Conservation (phyloP, 2,797 vertebrate species). For the Pristis pectinata region DNA sequence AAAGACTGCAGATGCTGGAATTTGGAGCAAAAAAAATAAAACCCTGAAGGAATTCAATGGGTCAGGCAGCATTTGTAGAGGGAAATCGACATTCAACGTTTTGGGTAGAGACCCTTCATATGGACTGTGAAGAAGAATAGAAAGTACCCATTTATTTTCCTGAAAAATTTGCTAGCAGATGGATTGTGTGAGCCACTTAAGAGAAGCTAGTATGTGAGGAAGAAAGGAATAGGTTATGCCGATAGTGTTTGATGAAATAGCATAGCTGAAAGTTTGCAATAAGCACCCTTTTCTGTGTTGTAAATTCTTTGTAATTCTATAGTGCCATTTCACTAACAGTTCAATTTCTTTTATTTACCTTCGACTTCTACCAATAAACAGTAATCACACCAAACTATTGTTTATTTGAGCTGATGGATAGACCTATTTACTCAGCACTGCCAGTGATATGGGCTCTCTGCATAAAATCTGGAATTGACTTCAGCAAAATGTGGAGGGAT, state of each 20-base stretch:
- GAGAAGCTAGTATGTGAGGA: not conserved
- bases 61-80: no score
- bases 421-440: not conserved
- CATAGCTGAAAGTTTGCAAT: not conserved
- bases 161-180: no score
- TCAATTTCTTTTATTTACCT: not conserved
- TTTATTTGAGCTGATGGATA: not conserved
- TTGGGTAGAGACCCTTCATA: no score
- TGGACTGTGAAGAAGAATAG: not conserved
- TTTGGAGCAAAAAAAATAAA: no score
- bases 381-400: not conserved
- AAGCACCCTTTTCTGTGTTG: not conserved
- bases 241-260: not conserved
- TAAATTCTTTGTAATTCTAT: not conserved
- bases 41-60: no score
- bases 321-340: not conserved
- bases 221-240: not conserved
- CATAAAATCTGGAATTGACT: not conserved
- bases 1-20: no score
- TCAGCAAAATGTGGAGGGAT: not conserved
- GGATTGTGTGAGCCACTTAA: no score
- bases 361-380: not conserved
- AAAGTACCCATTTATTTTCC: not conserved
- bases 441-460: no score
- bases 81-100: no score